Conservation (phyloP, 2,888 invertebrate species). For the Platerodrilus igneus region DNA sequence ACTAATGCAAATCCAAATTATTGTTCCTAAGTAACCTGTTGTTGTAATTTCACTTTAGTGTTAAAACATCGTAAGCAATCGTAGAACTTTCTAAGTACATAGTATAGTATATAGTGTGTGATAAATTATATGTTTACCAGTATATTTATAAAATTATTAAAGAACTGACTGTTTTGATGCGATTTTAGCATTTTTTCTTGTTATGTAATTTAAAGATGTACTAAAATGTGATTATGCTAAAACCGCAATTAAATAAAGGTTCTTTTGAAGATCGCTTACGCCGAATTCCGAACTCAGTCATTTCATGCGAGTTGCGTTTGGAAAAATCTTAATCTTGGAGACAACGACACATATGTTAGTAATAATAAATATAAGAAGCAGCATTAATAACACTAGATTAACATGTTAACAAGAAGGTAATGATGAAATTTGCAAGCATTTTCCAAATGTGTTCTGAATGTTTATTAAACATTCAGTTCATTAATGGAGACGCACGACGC, state of each 20-base stretch:
- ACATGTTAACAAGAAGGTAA: too few species aligned
- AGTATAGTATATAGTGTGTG: slow-evolving; percentile 40
- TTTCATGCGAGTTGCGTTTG: slow-evolving; percentile 36
- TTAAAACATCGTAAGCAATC: slow-evolving; percentile 29
- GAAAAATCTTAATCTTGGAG: slow-evolving; percentile 42
- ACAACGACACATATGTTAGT: slow-evolving; percentile 49
- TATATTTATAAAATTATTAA: slow-evolving; percentile 17
- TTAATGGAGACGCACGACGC: too few species aligned
- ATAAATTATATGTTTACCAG: slow-evolving; percentile 24
- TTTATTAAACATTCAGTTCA: too few species aligned
- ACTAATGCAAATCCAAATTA: slow-evolving; percentile 27
- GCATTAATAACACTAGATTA: slow-evolving; percentile 23
- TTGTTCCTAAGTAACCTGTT: slow-evolving; percentile 39
- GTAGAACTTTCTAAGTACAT: slow-evolving; percentile 45
- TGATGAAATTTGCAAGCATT: too few species aligned
- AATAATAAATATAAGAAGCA: slow-evolving; percentile 19
- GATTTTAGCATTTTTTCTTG: slow-evolving; percentile 4
- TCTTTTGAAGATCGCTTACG: slow-evolving; percentile 33
- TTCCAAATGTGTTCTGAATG: too few species aligned
- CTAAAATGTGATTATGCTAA: neutral
- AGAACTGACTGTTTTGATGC: slow-evolving; percentile 6
- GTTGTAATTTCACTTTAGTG: slow-evolving; percentile 35
- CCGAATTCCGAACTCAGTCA: slow-evolving; percentile 38
- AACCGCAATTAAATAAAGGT: slow-evolving; percentile 11
- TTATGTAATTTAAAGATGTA: neutral